These are phyloP conservation scores for Eleutherodactylus coqui DNA, from an alignment of 2,797 vertebrate genomes.

Conservation along the genomic window DNA sequence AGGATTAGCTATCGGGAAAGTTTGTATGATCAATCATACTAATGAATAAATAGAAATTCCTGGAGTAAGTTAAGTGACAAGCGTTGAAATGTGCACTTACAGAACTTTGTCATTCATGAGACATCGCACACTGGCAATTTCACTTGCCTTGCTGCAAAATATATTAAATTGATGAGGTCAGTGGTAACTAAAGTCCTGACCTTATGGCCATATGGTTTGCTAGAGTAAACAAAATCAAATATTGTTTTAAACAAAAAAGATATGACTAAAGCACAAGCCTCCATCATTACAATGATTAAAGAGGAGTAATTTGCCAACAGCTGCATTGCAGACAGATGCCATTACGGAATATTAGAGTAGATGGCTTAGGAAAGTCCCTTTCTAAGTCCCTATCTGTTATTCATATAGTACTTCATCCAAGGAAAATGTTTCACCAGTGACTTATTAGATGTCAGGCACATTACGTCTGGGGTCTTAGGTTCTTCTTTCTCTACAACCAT, in stretches of 20 bases:
- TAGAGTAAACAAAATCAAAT: slow-evolving; percentile 18
- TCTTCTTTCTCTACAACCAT: too few relatives aligned
- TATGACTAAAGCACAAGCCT: slow-evolving; percentile 1
- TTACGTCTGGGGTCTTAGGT: not conserved
- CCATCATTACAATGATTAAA: not conserved
- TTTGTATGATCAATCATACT: slow-evolving; percentile 52
- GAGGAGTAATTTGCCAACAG: slow-evolving; percentile 9
- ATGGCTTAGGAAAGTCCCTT: not conserved
- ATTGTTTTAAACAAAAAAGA: not conserved
- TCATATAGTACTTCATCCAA: too few relatives aligned
- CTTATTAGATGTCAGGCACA: not conserved
- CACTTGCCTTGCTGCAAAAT: slow-evolving; percentile 33
- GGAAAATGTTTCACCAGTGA: slow-evolving; percentile 11
- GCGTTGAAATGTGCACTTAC: slow-evolving; percentile 34
- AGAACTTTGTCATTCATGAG: slow-evolving; percentile 29
- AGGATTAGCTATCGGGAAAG: not conserved
- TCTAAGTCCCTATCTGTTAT: too few relatives aligned
- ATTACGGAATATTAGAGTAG: too few relatives aligned
- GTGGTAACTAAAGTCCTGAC: not conserved
- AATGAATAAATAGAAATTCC: slow-evolving; percentile 33
- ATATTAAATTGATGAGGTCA: slow-evolving; percentile 20
- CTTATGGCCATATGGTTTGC: not conserved
- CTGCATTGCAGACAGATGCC: not conserved
- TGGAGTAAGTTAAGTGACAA: not conserved
- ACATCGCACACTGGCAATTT: slow-evolving; percentile 32